These are phyloP conservation scores for Tenualosa thibaudeaui DNA, from an alignment of 2,797 vertebrate species.

Conservation along the genomic window DNA sequence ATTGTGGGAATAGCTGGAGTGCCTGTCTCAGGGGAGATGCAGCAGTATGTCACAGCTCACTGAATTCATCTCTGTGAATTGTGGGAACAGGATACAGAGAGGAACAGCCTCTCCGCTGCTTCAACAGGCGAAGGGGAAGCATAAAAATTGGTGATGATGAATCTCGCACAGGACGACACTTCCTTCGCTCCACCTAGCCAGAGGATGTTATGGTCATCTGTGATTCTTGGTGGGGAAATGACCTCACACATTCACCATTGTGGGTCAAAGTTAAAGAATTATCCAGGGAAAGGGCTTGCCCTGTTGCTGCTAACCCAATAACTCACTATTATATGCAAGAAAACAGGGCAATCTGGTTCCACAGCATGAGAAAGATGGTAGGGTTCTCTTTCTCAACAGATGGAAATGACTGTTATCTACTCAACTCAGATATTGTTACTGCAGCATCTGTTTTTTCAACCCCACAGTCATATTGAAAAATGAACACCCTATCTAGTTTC, in stretches of 20 bases:
- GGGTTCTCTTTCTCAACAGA: not conserved
- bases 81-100: conserved; percentile 62
- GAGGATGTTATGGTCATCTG: conserved; percentile 40
- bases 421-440: conserved; percentile 1
- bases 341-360: not conserved
- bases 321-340: not conserved
- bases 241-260: conserved; percentile 54
- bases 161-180: conserved; percentile 28
- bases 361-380: not conserved
- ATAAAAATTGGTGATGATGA: conserved; percentile 53
- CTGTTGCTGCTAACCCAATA: not conserved
- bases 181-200: conserved; percentile 27
- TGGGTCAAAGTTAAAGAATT: conserved; percentile 27
- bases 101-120: conserved; percentile 47
- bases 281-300: not conserved
- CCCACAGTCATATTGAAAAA: not conserved
- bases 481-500: conserved; percentile 1
- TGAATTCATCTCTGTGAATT: conserved; percentile 5
- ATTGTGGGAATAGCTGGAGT: not conserved
- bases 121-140: conserved; percentile 55
- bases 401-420: not conserved
- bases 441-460: conserved; percentile 3
- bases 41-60: not conserved
- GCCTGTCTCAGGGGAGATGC: not conserved
- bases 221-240: conserved; percentile 56